Evolutionary conservation across 2,797 vertebrate genomes (phyloP).

Genomic region (Mus minutoides): DNA sequence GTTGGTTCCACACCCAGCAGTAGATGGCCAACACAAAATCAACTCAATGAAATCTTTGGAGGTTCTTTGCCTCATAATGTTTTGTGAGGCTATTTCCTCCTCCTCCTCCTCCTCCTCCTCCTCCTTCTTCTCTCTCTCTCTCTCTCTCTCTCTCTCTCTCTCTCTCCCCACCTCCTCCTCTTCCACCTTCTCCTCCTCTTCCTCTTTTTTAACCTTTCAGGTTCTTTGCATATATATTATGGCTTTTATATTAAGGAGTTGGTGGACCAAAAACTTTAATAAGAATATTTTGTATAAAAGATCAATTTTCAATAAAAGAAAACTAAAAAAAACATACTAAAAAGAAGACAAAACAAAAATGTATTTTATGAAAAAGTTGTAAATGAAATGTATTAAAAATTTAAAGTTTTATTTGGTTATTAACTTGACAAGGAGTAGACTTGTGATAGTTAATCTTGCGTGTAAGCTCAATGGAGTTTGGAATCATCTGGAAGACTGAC

Average conservation of each 20-base stretch:
- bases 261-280: too few species aligned
- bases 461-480: neutral
- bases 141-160: too few species aligned
- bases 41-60: neutral
- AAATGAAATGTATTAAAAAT: neutral
- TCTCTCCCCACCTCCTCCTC: too few species aligned
- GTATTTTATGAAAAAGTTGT: neutral
- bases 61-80: neutral
- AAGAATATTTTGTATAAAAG: too few species aligned
- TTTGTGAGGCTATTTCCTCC: neutral
- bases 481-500: neutral
- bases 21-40: neutral
- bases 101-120: too few species aligned
- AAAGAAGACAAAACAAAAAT: neutral
- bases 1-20: neutral
- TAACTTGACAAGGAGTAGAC: neutral
- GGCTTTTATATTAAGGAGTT: neutral
- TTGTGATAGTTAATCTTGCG: neutral
- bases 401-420: neutral
- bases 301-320: neutral
- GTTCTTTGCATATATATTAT: neutral
- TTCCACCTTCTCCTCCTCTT: too few species aligned
- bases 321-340: neutral
- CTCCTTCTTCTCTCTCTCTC: too few species aligned
- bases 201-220: neutral